These are phyloP conservation scores for Branchipolynoe longqiensis DNA, from an alignment of 2,888 invertebrate genomes.

Conservation along the genomic window DNA sequence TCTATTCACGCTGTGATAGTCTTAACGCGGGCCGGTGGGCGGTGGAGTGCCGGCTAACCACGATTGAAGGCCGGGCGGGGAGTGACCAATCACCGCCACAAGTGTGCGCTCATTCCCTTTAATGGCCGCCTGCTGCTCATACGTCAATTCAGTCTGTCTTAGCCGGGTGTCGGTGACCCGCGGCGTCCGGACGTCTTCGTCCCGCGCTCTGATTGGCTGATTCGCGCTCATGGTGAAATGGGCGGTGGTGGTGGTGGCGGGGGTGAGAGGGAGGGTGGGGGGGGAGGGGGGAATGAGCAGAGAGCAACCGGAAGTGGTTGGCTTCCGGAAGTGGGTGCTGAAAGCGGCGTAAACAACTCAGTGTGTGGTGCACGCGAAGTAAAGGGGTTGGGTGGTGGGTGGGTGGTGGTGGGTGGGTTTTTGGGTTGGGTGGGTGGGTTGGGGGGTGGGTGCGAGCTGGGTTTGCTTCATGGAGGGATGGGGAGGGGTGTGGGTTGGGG, in stretches of 20 bases:
- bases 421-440: too few species aligned
- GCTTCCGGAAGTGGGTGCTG: too few species aligned
- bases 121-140: slow-evolving; percentile 13
- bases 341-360: too few species aligned
- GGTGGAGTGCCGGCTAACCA: slow-evolving; percentile 2
- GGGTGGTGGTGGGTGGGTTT: too few species aligned
- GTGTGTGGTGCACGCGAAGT: too few species aligned
- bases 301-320: background rate
- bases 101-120: slow-evolving; percentile 51
- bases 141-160: slow-evolving; percentile 40
- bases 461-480: too few species aligned
- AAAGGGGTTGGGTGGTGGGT: too few species aligned
- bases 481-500: too few species aligned
- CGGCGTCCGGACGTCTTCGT: background rate
- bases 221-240: background rate
- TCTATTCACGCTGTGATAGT: slow-evolving; percentile 41
- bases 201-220: background rate
- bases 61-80: slow-evolving; percentile 20
- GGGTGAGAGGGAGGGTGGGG: too few species aligned
- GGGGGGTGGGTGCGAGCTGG: too few species aligned
- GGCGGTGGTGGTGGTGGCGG: too few species aligned
- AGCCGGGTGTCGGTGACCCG: background rate
- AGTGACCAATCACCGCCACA: slow-evolving; percentile 27
- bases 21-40: slow-evolving; percentile 33
- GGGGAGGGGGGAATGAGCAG: background rate